These are phyloP conservation scores for Centropristis striata DNA, from an alignment of 2,113 vertebrate genomes.

Conservation along the genomic window DNA sequence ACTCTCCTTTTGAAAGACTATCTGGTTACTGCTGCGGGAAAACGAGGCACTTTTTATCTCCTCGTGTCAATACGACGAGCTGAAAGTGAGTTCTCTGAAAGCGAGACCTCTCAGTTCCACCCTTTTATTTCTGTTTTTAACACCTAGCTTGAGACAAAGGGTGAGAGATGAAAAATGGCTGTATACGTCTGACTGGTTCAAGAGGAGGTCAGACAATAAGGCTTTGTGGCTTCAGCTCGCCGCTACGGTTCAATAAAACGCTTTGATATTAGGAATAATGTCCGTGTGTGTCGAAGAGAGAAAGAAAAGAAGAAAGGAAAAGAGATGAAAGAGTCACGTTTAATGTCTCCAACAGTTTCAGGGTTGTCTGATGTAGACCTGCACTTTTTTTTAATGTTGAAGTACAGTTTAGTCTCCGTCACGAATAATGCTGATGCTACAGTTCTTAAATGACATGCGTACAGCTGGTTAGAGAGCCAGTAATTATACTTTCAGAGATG, in stretches of 20 bases:
- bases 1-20: conserved; percentile 54
- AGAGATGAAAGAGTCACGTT: conserved; percentile 68
- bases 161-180: conserved; percentile 54
- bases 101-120: conserved; percentile 50
- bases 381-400: conserved; percentile 27
- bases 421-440: conserved; percentile 26
- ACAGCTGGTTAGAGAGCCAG: background rate
- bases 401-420: conserved; percentile 25
- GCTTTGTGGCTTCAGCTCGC: conserved; percentile 64
- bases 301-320: conserved; percentile 62
- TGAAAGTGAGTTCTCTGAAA: conserved; percentile 77
- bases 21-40: conserved; percentile 51
- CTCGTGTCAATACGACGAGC: conserved; percentile 52
- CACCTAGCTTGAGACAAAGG: conserved; percentile 64
- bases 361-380: conserved; percentile 44
- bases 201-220: conserved; percentile 60
- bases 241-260: conserved; percentile 56
- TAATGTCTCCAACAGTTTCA: conserved; percentile 57
- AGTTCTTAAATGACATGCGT: conserved; percentile 11
- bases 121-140: conserved; percentile 65
- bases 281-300: conserved; percentile 54
- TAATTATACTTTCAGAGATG: conserved; percentile 36
- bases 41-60: conserved; percentile 45
- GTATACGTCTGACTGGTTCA: conserved; percentile 34
- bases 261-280: conserved; percentile 75